Conservation (phyloP, 2,113 vertebrate species). For the Ceyx melanurus region DNA sequence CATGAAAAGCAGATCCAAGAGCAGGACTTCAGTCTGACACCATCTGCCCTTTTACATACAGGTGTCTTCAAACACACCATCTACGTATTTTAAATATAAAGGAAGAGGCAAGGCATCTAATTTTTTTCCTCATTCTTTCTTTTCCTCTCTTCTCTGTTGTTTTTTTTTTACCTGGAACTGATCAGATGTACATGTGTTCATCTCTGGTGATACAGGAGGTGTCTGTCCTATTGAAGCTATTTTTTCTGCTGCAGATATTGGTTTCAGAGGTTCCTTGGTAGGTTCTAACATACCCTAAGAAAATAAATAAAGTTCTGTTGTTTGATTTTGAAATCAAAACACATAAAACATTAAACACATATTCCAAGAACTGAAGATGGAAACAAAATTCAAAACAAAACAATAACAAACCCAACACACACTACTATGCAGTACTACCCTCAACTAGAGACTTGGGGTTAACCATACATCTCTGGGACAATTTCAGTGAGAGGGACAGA, state of each 20-base stretch:
- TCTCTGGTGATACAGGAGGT: slow-evolving; percentile 77
- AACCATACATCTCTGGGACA: background rate
- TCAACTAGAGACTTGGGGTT: background rate
- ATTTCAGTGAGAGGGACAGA: background rate
- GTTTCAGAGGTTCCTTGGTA: slow-evolving; percentile 90
- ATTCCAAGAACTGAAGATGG: background rate
- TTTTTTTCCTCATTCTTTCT: background rate
- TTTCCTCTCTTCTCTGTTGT: background rate
- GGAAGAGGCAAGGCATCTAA: background rate
- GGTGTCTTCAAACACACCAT: background rate
- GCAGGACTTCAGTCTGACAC: background rate
- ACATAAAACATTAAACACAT: background rate
- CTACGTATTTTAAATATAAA: background rate
- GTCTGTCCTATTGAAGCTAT: slow-evolving; percentile 89
- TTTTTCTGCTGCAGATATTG: slow-evolving; percentile 84
- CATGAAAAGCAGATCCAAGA: slow-evolving; percentile 32
- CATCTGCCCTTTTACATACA: background rate
- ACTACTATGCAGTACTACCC: background rate
- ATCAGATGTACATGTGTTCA: slow-evolving; percentile 81
- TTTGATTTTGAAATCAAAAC: background rate
- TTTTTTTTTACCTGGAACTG: slow-evolving; percentile 83
- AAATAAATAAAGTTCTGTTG: background rate
- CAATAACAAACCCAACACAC: background rate
- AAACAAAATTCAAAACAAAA: background rate
- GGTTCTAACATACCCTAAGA: slow-evolving; percentile 90